phyloP scores from a whole-genome alignment of 2,113 vertebrate species.

The Eptatretus burgeri region DNA sequence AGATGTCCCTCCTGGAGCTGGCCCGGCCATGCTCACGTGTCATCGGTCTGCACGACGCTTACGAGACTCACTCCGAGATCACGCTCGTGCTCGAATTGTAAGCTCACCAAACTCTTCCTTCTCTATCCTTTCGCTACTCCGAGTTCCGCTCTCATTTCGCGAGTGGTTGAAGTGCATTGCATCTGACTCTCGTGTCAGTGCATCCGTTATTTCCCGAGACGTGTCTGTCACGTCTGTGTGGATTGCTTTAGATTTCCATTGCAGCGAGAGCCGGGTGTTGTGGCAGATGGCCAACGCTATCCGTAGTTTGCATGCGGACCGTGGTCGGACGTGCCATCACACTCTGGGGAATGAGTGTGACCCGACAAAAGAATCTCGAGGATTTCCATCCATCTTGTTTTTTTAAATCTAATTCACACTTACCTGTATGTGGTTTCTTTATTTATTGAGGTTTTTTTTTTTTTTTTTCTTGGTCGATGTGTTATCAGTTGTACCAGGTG shows the following conservation, averaged over 20 bases:
- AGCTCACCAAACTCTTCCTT: conserved; percentile 14
- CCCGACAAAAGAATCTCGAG: too few relatives aligned
- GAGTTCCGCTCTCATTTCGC: conserved; percentile 4
- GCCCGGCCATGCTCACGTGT: conserved; percentile 33
- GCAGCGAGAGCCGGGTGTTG: too few relatives aligned
- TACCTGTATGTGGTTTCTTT: too few relatives aligned
- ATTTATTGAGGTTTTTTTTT: too few relatives aligned
- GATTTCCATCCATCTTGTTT: too few relatives aligned
- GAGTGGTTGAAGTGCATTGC: conserved; percentile 6
- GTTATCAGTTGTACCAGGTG: too few relatives aligned
- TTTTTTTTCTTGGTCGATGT: too few relatives aligned
- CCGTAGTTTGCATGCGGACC: too few relatives aligned
- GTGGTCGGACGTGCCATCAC: too few relatives aligned
- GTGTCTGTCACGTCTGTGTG: conserved; percentile 1
- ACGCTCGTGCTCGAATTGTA: conserved; percentile 69
- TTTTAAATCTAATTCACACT: too few relatives aligned
- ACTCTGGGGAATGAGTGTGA: too few relatives aligned
- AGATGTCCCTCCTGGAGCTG: conserved; percentile 61
- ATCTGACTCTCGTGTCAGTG: neutral
- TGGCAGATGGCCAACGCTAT: too few relatives aligned
- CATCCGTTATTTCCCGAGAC: neutral
- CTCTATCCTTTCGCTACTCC: conserved; percentile 7
- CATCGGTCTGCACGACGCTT: conserved; percentile 53
- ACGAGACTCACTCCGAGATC: conserved; percentile 60
- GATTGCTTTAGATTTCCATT: neutral